Conservation (phyloP, 2,113 vertebrate genomes). For the Eleginops maclovinus region DNA sequence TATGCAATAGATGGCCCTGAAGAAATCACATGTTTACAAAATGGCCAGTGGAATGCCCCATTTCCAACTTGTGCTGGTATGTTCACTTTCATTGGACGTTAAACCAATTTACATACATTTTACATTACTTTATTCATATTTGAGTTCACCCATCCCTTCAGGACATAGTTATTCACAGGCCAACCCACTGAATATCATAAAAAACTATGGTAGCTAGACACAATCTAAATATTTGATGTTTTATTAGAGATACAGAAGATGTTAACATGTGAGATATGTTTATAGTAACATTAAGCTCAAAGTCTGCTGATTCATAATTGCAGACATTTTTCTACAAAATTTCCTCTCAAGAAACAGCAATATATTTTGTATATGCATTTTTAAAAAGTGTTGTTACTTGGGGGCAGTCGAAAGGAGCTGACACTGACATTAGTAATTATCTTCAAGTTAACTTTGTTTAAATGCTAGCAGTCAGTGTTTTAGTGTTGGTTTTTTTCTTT, state of each 20-base stretch:
- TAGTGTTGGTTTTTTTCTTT: too few relatives aligned
- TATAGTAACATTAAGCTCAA: background rate
- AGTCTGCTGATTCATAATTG: background rate
- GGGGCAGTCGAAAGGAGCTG: background rate
- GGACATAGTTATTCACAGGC: background rate
- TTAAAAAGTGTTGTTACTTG: background rate
- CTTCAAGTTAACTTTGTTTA: too few relatives aligned
- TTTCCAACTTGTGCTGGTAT: conserved; percentile 86
- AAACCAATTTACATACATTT: background rate
- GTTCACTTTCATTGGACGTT: background rate
- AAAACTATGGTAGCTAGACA: background rate
- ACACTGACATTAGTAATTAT: too few relatives aligned
- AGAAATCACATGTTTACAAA: conserved; percentile 80
- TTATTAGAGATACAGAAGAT: background rate
- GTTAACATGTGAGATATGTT: background rate
- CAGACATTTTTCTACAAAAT: background rate
- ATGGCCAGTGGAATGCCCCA: conserved; percentile 80
- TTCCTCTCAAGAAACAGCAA: background rate
- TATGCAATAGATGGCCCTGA: conserved; percentile 68
- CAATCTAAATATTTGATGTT: background rate
- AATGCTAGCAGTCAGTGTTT: too few relatives aligned
- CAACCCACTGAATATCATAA: background rate
- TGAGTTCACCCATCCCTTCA: background rate
- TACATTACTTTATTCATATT: background rate
- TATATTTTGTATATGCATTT: too few relatives aligned